Base-by-base conservation (phyloP, 1,140 invertebrate species). In the Drosophila rhopaloa region DNA sequence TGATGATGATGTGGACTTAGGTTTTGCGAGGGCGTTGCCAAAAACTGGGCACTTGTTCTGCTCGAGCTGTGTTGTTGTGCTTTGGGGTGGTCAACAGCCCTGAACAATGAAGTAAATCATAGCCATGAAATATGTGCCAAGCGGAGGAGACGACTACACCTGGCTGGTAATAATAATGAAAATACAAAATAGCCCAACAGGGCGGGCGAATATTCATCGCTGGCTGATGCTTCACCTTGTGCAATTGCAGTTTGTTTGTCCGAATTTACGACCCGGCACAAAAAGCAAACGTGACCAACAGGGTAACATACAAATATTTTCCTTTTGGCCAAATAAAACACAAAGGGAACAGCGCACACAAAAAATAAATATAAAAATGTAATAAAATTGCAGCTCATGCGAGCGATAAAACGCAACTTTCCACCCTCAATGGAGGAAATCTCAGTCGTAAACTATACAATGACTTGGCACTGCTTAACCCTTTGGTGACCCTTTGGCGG, bases 81-180 rank as follows among this genome's bases (percentile, higher is more conserved):
- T 65, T 74, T 65, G 61, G 56, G 58, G 35, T 60, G 72, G 67
- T 56, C 80, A 88, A 89, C 84, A 63, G 83, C 83, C 83, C 84
- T 83, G 83, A 88, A 88, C 83, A 89, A 80, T 74, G 83, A 43
- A 89, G 67, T 89, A 88, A 88, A 88, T 88, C 83, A 88, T 88
- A 88, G 83, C 84, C 83, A 88, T 88, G 84, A 89, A 88, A 89
- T 89, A 88, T 88, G 83, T 80, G 83, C 71, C 76, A 70, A 79
- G 74, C 43, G 68, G 68, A 67, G 61, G 68, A 76, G 72, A 68
- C 54, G 41, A 46, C 47, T 14, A 55, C 29, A 40, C 35, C 50
- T 65, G 51, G 51, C 19, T 67, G 70, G 82, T 88, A 71, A 86
- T 82, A 83, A 86, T 86, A 86, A 86, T 86, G 83, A 85, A 85